Percentiles rank a stretch among this genome's conserved stretches.
phyloP scores from a whole-genome alignment of 2,113 vertebrate genomes.

The Tetrax tetrax region DNA sequence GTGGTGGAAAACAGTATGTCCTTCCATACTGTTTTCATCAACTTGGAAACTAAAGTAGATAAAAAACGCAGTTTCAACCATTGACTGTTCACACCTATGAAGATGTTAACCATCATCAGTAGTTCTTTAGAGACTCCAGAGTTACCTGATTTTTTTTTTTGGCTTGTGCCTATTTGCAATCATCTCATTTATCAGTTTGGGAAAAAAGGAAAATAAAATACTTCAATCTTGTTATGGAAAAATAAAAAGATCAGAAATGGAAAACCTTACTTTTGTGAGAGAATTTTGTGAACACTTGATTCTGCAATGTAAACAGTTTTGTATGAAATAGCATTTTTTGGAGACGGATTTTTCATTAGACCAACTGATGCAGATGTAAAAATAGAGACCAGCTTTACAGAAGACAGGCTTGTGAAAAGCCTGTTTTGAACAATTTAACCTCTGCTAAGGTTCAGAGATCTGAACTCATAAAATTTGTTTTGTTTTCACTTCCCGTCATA shows the following conservation, averaged over 20 bases:
- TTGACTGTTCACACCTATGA: background rate
- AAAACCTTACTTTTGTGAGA: background rate
- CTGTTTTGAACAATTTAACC: background rate
- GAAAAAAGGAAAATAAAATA: background rate
- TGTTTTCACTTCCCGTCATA: conserved; percentile 23
- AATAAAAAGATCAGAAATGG: background rate
- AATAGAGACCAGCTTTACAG: background rate
- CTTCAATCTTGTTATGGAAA: background rate
- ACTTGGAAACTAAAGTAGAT: background rate
- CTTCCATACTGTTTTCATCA: background rate
- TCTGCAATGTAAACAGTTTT: background rate
- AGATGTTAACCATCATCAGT: background rate
- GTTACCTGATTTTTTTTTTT: background rate
- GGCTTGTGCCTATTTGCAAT: rapidly evolving
- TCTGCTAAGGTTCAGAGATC: conserved; percentile 44
- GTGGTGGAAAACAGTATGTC: background rate
- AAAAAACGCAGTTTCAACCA: background rate
- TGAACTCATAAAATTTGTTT: background rate
- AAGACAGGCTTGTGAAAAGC: background rate
- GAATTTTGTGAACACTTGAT: background rate
- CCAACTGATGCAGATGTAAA: background rate
- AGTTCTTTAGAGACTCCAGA: background rate
- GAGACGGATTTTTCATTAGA: background rate
- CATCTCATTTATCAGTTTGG: background rate
- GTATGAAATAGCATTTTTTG: background rate